Conservation (phyloP, 2,888 invertebrate species). For the Idaea straminata region DNA sequence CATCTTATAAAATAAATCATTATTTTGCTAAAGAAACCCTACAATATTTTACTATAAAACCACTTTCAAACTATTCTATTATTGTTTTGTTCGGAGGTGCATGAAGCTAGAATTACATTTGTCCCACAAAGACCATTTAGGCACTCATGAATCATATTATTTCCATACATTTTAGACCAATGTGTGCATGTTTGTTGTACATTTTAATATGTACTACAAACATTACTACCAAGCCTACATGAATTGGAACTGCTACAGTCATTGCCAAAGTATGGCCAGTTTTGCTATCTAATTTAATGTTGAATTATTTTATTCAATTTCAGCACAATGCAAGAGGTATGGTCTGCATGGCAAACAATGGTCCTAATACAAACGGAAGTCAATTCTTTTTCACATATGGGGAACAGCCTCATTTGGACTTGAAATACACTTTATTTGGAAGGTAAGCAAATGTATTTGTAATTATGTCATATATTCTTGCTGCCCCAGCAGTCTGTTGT, state of each 20-base stretch:
- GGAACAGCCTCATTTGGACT: slow-evolving; percentile 96
- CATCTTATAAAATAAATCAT: not conserved
- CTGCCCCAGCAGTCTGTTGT: too few species aligned
- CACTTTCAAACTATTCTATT: too few species aligned
- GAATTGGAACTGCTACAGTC: not conserved
- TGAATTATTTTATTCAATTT: slow-evolving; percentile 27
- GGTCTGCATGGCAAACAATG: slow-evolving; percentile 99
- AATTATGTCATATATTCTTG: too few species aligned
- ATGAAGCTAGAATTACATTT: too few species aligned
- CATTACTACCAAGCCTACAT: not conserved
- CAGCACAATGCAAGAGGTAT: slow-evolving; percentile 93
- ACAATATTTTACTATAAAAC: too few species aligned
- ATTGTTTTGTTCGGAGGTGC: too few species aligned
- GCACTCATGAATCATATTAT: too few species aligned
- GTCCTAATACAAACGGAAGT: slow-evolving; percentile 97
- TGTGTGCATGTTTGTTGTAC: too few species aligned
- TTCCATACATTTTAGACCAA: too few species aligned
- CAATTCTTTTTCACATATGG: slow-evolving; percentile 98
- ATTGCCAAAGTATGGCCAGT: too few species aligned
- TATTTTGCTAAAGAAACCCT: not conserved
- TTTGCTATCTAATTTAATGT: not conserved
- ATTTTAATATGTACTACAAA: too few species aligned
- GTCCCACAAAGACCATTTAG: too few species aligned
- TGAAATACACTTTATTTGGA: slow-evolving; percentile 98
- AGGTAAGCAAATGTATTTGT: slow-evolving; percentile 80